phyloP scores from a whole-genome alignment of 2,797 vertebrate genomes.

The Pempheris klunzingeri region DNA sequence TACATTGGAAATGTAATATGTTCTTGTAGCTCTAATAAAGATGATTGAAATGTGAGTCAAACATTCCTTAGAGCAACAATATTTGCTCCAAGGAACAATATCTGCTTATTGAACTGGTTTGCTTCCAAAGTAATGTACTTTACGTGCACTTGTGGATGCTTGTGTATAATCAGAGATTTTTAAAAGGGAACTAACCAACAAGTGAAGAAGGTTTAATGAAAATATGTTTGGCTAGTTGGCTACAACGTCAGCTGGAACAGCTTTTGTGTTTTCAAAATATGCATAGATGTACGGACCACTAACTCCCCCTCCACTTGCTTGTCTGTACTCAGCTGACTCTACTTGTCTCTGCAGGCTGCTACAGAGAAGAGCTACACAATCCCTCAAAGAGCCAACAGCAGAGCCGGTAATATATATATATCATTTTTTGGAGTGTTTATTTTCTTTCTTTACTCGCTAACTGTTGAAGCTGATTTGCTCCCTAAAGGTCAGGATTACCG shows the following conservation, averaged over 20 bases:
- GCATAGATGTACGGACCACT: constrained; percentile 6
- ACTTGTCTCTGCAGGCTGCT: constrained; percentile 20
- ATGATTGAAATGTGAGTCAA: constrained; percentile 27
- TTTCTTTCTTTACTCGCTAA: neutral
- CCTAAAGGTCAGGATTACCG: constrained; percentile 3
- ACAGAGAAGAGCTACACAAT: constrained; percentile 15
- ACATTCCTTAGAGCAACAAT: constrained; percentile 5
- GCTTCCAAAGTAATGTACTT: constrained; percentile 16
- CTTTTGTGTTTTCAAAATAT: constrained; percentile 34
- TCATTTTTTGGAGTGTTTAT: neutral
- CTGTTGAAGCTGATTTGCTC: constrained; percentile 11
- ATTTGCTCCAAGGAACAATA: constrained; percentile 11
- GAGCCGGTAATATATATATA: no score
- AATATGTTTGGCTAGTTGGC: constrained; percentile 22
- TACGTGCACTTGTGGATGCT: constrained; percentile 5
- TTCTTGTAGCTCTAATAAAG: neutral
- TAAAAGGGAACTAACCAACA: constrained; percentile 19
- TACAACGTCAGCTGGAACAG: constrained; percentile 27
- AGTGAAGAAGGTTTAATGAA: constrained; percentile 37
- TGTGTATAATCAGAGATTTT: constrained; percentile 22
- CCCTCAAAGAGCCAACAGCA: constrained; percentile 11
- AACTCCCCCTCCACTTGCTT: neutral
- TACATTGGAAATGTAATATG: constrained; percentile 7
- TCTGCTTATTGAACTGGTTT: constrained; percentile 17
- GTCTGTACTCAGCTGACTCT: neutral